Evolutionary conservation across 2,797 vertebrate species (phyloP), one percentile per base, ranked within the genome.

Genomic region (Lemur catta): DNA sequence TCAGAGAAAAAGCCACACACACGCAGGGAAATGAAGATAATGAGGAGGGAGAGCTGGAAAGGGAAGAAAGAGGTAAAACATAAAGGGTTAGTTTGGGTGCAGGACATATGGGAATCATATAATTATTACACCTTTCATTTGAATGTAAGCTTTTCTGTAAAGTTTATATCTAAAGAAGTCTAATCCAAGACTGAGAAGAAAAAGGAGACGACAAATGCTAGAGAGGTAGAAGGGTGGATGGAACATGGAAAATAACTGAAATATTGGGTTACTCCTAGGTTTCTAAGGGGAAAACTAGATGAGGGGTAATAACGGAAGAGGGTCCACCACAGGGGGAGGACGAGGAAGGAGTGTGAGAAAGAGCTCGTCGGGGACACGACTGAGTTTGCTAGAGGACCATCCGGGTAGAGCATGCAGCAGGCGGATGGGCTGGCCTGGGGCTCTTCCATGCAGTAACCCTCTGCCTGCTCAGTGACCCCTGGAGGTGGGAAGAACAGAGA

Each of bases 171-270:
- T 79, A 91, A 69, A 50, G 46, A 86, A 93, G 22, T 41, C 26
- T 79, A 87, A 80, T 48, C 41, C 30, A 93, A 93, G 52, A 43
- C 22, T 48, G 15, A 69, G 50, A 88, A 95, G 26, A 57, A 57
- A 93, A 84, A 26, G 15, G 33, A 72, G 20, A n/a, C 11, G 2
- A 24, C 18, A 52, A 61, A 28, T 46, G 88, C 52, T 74, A 69
- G 20, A 72, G 28, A 35, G 0, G 7, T n/a, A 6, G 26, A 55
- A 26, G 41, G 7, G 22, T 48, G 4, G n/a, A 50, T 50, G 38
- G 14, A 93, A 80, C 43, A 57, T 3, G n/a, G 41, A 87, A 90
- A 84, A 65, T 43, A 33, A 55, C 9, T 71, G 28, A 84, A 82
- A 76, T 50, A 71, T 5, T 55, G 63, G 4, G 4, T 41, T 24